Evolutionary conservation across 2,797 vertebrate species (phyloP).

Genomic region (Xenops minutus): DNA sequence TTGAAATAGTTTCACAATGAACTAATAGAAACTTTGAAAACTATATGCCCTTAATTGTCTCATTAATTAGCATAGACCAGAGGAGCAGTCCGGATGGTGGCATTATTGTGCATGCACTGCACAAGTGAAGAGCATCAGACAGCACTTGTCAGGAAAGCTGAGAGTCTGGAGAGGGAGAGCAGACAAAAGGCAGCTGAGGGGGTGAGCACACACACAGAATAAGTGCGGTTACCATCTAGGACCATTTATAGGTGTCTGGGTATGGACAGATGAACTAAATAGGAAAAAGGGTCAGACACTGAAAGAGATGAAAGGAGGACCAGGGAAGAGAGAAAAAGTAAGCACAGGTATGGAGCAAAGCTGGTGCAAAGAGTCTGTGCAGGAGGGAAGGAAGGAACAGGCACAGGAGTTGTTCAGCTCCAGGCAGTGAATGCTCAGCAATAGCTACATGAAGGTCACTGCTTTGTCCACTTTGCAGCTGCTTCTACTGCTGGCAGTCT

Average conservation of each 20-base stretch:
- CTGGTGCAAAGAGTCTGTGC: background rate
- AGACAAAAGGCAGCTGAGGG: background rate
- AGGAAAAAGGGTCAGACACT: background rate
- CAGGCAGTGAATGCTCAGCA: background rate
- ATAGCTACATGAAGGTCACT: background rate
- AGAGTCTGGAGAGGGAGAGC: background rate
- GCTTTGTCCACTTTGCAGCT: slow-evolving; percentile 14
- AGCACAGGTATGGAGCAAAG: background rate
- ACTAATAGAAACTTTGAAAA: background rate
- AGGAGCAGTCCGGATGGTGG: rapidly evolving
- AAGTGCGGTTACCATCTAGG: background rate
- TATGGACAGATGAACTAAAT: rapidly evolving
- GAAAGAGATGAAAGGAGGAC: background rate
- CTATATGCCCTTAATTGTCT: background rate
- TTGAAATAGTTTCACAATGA: background rate
- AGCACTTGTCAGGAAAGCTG: background rate
- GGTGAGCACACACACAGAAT: background rate
- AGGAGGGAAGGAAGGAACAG: background rate
- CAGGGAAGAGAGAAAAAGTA: background rate
- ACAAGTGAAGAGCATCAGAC: background rate
- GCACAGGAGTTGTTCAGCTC: background rate
- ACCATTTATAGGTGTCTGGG: background rate
- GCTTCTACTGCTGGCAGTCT: background rate
- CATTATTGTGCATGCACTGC: background rate
- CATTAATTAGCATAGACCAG: background rate